These are phyloP conservation scores for Lobophora halterata DNA, from an alignment of 2,888 invertebrate genomes.

Conservation along the genomic window DNA sequence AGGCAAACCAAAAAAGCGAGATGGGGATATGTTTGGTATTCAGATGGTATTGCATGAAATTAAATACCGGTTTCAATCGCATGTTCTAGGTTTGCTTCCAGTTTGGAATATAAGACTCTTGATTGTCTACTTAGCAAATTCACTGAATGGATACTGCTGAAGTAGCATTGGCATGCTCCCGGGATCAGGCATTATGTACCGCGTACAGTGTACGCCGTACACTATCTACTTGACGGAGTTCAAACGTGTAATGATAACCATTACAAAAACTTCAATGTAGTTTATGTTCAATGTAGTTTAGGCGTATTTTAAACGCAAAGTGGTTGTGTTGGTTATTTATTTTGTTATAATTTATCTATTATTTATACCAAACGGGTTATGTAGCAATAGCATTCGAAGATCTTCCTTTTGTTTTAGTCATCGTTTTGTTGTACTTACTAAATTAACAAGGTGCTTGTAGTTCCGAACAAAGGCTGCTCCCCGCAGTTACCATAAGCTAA, in stretches of 20 bases:
- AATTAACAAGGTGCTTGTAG: conserved; percentile 63
- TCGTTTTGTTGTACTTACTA: conserved; percentile 72
- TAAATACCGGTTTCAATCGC: too few species aligned
- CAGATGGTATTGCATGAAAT: too few species aligned
- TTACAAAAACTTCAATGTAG: too few species aligned
- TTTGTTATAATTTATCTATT: conserved; percentile 72
- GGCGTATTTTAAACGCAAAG: conserved; percentile 55
- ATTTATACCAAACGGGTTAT: conserved; percentile 73
- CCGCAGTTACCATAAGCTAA: conserved; percentile 50
- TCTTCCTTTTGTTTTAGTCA: conserved; percentile 63
- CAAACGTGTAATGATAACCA: too few species aligned
- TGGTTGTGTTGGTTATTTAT: conserved; percentile 79
- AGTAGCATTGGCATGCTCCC: conserved; percentile 9
- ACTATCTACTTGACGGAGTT: conserved; percentile 30
- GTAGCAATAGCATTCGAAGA: conserved; percentile 58
- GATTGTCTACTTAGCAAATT: conserved; percentile 16
- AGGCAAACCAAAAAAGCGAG: too few species aligned
- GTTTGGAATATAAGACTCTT: too few species aligned
- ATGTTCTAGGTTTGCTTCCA: too few species aligned
- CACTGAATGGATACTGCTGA: conserved; percentile 19
- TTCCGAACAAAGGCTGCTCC: conserved; percentile 41
- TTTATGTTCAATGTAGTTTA: conserved; percentile 57
- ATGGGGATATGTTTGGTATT: too few species aligned
- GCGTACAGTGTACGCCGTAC: conserved; percentile 42
- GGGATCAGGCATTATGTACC: conserved; percentile 25